These are phyloP conservation scores for Sphenodon punctatus DNA, from an alignment of 2,797 vertebrate species.

Conservation along the genomic window DNA sequence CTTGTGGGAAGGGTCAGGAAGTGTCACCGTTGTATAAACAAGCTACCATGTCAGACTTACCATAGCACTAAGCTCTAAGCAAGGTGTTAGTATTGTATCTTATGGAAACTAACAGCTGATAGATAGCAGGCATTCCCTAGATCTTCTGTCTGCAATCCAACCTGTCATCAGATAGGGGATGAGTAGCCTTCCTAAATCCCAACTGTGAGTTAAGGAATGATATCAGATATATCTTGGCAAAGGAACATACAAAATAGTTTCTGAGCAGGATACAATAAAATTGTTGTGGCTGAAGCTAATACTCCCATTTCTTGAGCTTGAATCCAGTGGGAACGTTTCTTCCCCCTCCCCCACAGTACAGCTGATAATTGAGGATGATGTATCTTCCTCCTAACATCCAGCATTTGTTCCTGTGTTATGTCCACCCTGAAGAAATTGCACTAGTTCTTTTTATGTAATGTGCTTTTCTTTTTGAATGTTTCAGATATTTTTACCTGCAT, in stretches of 20 bases:
- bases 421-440: not conserved
- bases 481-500: not conserved
- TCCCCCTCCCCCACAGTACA: not conserved
- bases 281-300: conserved; percentile 15
- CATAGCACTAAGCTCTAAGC: not conserved
- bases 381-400: not conserved
- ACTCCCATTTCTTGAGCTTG: conserved; percentile 1
- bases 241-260: conserved; percentile 22
- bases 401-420: not conserved
- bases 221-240: conserved; percentile 39
- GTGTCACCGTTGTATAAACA: not conserved
- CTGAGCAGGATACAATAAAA: conserved; percentile 19
- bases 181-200: conserved; percentile 29
- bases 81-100: not conserved
- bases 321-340: conserved; percentile 13
- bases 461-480: not conserved
- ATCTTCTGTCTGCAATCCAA: conserved; percentile 13
- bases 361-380: not conserved
- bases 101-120: not conserved
- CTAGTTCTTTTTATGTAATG: not conserved
- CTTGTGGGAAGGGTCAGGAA: conserved; percentile 21
- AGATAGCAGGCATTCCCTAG: not conserved
- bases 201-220: conserved; percentile 11
- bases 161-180: conserved; percentile 29
- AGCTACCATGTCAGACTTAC: not conserved